Evolutionary conservation across 2,888 invertebrate species (phyloP).

Genomic region (Megastigmus dorsalis): DNA sequence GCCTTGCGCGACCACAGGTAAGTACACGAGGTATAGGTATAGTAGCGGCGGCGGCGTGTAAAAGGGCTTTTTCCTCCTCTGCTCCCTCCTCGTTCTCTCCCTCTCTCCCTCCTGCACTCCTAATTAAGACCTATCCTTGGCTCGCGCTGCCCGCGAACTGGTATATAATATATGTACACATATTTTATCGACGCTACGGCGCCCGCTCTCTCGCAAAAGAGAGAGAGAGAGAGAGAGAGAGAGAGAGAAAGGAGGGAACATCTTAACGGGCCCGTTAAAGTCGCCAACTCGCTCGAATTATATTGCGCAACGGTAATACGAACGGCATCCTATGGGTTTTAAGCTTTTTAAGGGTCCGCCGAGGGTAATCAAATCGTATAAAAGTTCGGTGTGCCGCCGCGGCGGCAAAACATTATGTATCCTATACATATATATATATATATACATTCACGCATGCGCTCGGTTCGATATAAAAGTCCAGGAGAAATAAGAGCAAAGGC

Average conservation of each 20-base stretch:
- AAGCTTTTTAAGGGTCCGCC: slow-evolving; percentile 40
- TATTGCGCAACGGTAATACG: slow-evolving; percentile 50
- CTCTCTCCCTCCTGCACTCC: slow-evolving; percentile 2
- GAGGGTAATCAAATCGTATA: slow-evolving; percentile 27
- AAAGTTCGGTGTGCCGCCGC: slow-evolving; percentile 1
- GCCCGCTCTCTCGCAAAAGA: neutral
- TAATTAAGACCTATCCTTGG: slow-evolving; percentile 47
- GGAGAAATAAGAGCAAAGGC: too few species aligned
- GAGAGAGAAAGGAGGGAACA: neutral
- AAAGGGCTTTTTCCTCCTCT: neutral
- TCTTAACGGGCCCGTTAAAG: slow-evolving; percentile 38
- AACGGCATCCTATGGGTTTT: slow-evolving; percentile 38
- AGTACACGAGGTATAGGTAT: too few species aligned
- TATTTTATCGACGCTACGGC: slow-evolving; percentile 23
- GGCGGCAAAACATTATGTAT: neutral
- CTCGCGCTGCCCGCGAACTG: neutral
- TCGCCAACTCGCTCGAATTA: slow-evolving; percentile 40
- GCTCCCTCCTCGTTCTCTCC: neutral
- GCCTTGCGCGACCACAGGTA: too few species aligned
- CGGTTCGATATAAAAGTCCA: too few species aligned
- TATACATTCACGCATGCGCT: too few species aligned
- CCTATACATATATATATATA: too few species aligned
- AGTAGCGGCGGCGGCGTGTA: neutral
- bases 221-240: too few species aligned
- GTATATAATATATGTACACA: slow-evolving; percentile 7